These are phyloP conservation scores for Euura saliciscinereae DNA, from an alignment of 1,140 invertebrate species.

Conservation along the genomic window DNA sequence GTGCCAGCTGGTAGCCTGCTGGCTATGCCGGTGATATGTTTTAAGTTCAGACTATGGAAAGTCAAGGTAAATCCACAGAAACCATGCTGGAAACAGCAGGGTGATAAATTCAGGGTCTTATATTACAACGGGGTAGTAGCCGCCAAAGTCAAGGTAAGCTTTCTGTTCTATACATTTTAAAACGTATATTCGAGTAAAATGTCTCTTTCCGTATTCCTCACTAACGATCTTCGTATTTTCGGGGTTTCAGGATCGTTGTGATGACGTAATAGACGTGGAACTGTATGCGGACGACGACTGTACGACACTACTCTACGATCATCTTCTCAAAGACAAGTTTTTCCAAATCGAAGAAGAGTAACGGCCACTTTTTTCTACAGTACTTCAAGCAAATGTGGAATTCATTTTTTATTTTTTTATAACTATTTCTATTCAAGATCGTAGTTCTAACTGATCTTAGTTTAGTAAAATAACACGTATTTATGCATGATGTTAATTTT, in stretches of 20 bases:
- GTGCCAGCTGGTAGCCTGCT: constrained; percentile 17
- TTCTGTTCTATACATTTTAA: constrained; percentile 21
- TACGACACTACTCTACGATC: constrained; percentile 24
- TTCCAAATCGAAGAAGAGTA: constrained; percentile 16
- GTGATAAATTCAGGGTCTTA: constrained; percentile 15
- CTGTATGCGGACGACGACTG: constrained; percentile 30
- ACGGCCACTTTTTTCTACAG: background rate
- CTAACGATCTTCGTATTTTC: no score
- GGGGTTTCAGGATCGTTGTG: constrained; percentile 22
- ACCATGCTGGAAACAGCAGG: background rate
- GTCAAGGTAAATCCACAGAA: constrained; percentile 11
- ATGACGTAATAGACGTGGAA: constrained; percentile 23
- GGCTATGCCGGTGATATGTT: constrained; percentile 32
- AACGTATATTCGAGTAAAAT: no score
- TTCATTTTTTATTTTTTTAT: background rate
- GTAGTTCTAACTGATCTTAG: no score
- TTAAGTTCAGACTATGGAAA: constrained; percentile 38
- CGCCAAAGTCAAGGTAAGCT: constrained; percentile 33
- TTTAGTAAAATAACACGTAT: no score
- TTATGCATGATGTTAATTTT: no score
- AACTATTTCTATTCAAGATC: background rate
- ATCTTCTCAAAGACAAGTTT: constrained; percentile 32
- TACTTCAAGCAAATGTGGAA: background rate
- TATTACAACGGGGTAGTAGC: constrained; percentile 12
- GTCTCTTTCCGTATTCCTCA: no score